Conservation (phyloP, 2,113 vertebrate species). For the Clupea harengus region DNA sequence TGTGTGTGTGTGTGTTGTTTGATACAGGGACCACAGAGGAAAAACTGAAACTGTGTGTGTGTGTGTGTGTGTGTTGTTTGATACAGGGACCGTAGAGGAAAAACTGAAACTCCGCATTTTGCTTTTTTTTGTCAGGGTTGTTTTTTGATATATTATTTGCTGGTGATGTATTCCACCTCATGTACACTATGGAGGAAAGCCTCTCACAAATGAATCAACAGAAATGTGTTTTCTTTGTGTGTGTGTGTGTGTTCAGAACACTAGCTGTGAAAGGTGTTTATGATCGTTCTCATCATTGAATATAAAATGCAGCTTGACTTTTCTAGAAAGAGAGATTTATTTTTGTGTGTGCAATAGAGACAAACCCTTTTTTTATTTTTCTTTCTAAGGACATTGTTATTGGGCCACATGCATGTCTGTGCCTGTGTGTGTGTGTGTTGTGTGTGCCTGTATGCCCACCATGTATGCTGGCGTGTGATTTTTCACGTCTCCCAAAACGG, state of each 20-base stretch:
- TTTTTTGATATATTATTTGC: background rate
- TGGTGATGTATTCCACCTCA: too few species aligned
- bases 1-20: too few species aligned
- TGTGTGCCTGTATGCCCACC: too few species aligned
- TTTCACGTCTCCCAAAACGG: background rate
- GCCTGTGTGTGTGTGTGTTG: background rate
- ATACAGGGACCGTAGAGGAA: too few species aligned
- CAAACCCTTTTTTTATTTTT: too few species aligned
- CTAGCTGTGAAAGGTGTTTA: background rate
- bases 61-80: too few species aligned
- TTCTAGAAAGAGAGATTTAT: background rate
- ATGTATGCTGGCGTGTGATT: background rate
- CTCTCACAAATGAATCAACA: background rate
- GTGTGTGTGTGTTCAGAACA: background rate
- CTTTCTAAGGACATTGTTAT: too few species aligned
- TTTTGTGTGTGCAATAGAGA: too few species aligned
- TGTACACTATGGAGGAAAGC: background rate
- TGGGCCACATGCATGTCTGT: background rate
- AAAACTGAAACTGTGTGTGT: too few species aligned
- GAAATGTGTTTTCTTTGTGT: background rate
- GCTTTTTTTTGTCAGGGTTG: background rate
- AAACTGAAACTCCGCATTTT: background rate
- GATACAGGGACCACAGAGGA: too few species aligned
- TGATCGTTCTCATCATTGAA: background rate
- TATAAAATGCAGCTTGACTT: background rate